Conservation (phyloP, 2,797 vertebrate species). For the Coluber constrictor region DNA sequence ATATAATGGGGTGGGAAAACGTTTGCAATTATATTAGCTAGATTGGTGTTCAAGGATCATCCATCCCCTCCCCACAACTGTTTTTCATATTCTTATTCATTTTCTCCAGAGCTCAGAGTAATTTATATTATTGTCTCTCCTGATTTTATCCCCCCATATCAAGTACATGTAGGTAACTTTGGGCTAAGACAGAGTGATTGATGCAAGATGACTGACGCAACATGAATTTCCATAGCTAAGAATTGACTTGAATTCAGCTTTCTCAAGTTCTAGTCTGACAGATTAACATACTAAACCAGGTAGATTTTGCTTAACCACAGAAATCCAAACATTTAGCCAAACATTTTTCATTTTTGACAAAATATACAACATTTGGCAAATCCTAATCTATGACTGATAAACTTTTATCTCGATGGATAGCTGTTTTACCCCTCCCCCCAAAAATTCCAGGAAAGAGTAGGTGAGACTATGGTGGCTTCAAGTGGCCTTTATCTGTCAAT, state of each 20-base stretch:
- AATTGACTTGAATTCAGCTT: not conserved
- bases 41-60: not conserved
- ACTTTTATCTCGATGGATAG: not conserved
- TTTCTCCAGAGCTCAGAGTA: not conserved
- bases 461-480: conserved; percentile 21
- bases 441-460: not conserved
- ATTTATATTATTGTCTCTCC: not conserved
- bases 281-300: not conserved
- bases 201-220: not conserved
- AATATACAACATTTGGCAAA: not conserved
- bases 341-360: not conserved
- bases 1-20: not conserved
- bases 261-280: not conserved
- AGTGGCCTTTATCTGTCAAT: conserved; percentile 54
- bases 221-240: not conserved
- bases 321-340: not conserved
- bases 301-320: not conserved
- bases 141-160: not conserved
- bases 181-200: not conserved
- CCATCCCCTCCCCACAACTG: fast-evolving
- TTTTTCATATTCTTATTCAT: not conserved
- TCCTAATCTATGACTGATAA: not conserved
- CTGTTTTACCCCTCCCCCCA: not conserved
- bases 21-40: not conserved
- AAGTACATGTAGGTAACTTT: not conserved